These are phyloP conservation scores for Drosophila mimetica DNA, from an alignment of 2,888 invertebrate species.

Conservation along the genomic window DNA sequence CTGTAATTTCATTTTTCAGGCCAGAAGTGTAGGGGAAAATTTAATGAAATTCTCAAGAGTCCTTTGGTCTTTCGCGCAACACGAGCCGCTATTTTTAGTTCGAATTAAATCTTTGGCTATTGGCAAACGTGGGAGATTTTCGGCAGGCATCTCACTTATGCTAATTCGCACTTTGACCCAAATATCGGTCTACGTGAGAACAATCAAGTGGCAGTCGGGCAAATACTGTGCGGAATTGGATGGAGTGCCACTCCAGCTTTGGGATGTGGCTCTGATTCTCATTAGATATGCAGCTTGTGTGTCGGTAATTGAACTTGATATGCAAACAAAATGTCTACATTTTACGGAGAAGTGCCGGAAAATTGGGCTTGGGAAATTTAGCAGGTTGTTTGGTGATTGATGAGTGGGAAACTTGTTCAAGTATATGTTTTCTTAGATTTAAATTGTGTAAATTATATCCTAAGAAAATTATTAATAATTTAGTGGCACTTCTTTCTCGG, in stretches of 20 bases:
- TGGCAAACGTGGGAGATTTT: slow-evolving; percentile 46
- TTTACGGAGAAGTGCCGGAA: slow-evolving; percentile 12
- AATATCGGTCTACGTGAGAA: slow-evolving; percentile 51
- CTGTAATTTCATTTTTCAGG: slow-evolving; percentile 66
- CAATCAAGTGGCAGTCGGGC: slow-evolving; percentile 16
- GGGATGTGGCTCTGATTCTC: slow-evolving; percentile 32
- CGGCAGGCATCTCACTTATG: slow-evolving; percentile 50
- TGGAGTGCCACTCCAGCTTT: slow-evolving; percentile 17
- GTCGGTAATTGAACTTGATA: slow-evolving; percentile 68
- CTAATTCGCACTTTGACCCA: slow-evolving; percentile 73
- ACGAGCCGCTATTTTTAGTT: slow-evolving; percentile 59
- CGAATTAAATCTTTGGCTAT: slow-evolving; percentile 58
- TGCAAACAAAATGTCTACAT: slow-evolving; percentile 60
- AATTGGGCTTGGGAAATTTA: slow-evolving; percentile 14
- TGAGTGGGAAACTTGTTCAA: not conserved
- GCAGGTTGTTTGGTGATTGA: slow-evolving; percentile 5
- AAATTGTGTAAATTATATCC: too few relatives aligned
- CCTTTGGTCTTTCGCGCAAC: slow-evolving; percentile 9
- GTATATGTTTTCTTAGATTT: not conserved
- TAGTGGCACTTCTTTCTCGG: slow-evolving; percentile 5
- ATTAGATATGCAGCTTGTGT: slow-evolving; percentile 69
- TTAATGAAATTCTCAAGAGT: slow-evolving; percentile 64
- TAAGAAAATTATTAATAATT: not conserved
- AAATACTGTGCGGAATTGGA: not conserved
- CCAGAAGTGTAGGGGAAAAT: slow-evolving; percentile 29